Evolutionary conservation across 2,797 vertebrate species (phyloP), one percentile per base, ranked within the genome.

Genomic region (Chelidonichthys spinosus): DNA sequence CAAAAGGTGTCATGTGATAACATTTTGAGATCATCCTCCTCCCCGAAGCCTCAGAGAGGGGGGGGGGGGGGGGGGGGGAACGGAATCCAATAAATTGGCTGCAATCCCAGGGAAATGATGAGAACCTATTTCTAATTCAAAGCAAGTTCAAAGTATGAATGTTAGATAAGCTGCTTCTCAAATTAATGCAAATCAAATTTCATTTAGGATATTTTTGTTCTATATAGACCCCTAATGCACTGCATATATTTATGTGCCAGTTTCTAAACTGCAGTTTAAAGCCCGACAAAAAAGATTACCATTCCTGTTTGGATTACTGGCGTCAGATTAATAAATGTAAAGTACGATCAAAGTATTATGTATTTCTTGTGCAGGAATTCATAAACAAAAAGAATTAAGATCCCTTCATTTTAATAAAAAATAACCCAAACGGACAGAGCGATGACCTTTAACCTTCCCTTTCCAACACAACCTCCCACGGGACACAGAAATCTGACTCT

Each of bases 171-270:
- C 84, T 73, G 85, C 71, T 86, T 87, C 79, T 90, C 75, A 86
- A 90, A 92, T 93, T 83, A 90, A 93, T 92, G 90, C 90, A 90
- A 92, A 93, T 90, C 83, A 90, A 87, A 91, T 91, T 91, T 91
- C 62, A 88, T 88, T 92, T 79, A 79, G 83, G 86, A 84, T 91
- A 86, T 92, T 91, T 91, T 89, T 90, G 84, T 91, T 92, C 79
- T 75, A 83, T 85, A 82, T 73, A 85, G 76, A 88, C 69, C 58
- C 43, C 49, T 73, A 82, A 82, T 85, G 73, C 70, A 86, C 72
- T 79, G 78, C 84, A 84, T 90, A 71, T 67, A 81, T 84, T 87
- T 76, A 44, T 67, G 75, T 74, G 79, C 71, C 81, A 81, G 79
- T 83, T 83, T 86, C 59, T 77, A 68, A 85, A 79, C 69, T 53